Base-by-base conservation (phyloP, 2,113 vertebrate species). In the Dissostichus mawsoni region DNA sequence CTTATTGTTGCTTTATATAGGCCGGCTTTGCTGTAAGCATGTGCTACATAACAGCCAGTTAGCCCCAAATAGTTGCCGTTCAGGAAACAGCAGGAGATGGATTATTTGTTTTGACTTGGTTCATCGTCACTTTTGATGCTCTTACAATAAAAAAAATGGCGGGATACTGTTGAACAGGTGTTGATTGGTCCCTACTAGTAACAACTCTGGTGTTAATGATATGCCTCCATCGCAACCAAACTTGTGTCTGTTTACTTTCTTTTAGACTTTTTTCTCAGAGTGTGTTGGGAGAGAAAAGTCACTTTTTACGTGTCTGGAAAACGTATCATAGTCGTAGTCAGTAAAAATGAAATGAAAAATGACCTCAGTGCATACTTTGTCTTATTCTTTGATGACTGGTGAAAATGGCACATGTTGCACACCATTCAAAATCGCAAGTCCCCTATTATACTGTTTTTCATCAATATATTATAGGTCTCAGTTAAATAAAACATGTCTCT, bases 1-100 rank as follows among this genome's bases (percentile, higher is more conserved):
- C 86, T 69, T 91, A 88, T 85, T 59, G 70, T 74, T 52, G 78
- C 96, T 96, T 96, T 95, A 75, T 82, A 64, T 85, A 78, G 79
- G 82, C 86, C 48, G 2, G 80, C 79, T 87, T 80, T 87, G 72
- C 80, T 58, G 0, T 8, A 11, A 74, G 58, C 78, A 77, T 1
- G 25, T 33, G 74, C 80, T 25, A 12, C 68, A 51, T 10, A 12
- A 20, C 63, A 56, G 52, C 17, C 53, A 2, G 52, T 55, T 59
- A 63, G 79, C 29, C 77, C 81, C 55, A 64, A 65, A 79, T 5
- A 55, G 50, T 57, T 3, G 57, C 53, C 18, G 57, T 78, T 74
- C 76, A 74, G 74, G 69, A 76, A 75, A 55, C 44, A 36, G 16
- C 45, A 12, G 56, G 58, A 66, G 36, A 9, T 25, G 45, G 48